Evolutionary conservation across 2,888 invertebrate species (phyloP).

Genomic region (Tetheella fluctuosa): DNA sequence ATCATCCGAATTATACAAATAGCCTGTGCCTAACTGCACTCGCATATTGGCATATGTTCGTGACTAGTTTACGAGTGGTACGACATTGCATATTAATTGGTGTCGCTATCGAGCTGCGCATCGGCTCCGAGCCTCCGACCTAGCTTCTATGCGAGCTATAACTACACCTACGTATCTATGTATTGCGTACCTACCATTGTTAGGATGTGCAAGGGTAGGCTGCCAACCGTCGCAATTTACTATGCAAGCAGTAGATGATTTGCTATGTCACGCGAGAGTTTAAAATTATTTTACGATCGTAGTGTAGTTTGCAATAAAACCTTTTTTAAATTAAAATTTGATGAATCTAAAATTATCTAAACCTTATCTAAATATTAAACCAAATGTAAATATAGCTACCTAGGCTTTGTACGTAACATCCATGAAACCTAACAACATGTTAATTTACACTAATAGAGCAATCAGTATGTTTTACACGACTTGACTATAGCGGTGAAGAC

Average conservation of each 20-base stretch:
- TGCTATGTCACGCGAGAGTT: background rate
- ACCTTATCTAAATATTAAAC: no score
- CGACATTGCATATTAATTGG: conserved; percentile 83
- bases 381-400: no score
- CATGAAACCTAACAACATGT: background rate
- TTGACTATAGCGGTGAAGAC: background rate
- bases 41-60: conserved; percentile 82
- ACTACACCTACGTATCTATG: background rate
- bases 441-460: conserved; percentile 8
- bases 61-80: conserved; percentile 81
- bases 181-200: background rate
- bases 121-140: conserved; percentile 69
- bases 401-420: background rate
- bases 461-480: background rate
- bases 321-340: background rate
- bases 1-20: conserved; percentile 78
- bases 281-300: background rate
- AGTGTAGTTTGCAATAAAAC: background rate
- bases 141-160: conserved; percentile 57
- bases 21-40: conserved; percentile 75
- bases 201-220: conserved; percentile 1
- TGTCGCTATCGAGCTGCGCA: conserved; percentile 76
- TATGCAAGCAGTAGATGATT: conserved; percentile 2
- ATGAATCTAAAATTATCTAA: no score
- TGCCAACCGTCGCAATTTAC: conserved; percentile 1